Conservation (phyloP, 1,140 invertebrate species). For the Telenomus remus region DNA sequence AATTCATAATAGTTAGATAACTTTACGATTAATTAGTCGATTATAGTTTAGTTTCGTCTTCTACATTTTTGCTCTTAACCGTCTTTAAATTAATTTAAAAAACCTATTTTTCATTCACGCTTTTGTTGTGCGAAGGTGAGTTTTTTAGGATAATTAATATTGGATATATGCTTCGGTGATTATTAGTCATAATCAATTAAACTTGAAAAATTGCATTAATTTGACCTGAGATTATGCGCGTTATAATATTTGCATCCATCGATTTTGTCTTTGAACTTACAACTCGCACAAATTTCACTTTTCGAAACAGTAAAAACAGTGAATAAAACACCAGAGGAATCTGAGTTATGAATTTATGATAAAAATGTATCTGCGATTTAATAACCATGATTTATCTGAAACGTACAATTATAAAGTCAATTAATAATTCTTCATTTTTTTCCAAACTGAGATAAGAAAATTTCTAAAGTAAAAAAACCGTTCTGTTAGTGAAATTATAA, state of each 20-base stretch:
- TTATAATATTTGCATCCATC: constrained; percentile 42
- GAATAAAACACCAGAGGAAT: constrained; percentile 10
- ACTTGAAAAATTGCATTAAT: constrained; percentile 10
- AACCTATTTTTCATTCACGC: constrained; percentile 20
- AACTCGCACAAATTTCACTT: not conserved
- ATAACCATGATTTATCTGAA: too few relatives aligned
- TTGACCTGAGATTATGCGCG: constrained; percentile 14
- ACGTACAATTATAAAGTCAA: too few relatives aligned
- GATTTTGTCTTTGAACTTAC: constrained; percentile 14
- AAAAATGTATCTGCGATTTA: constrained; percentile 11
- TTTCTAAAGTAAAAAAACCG: too few relatives aligned
- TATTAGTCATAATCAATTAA: not conserved
- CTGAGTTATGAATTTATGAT: constrained; percentile 9
- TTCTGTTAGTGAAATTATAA: too few relatives aligned
- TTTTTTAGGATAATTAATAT: constrained; percentile 26
- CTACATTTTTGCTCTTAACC: not conserved
- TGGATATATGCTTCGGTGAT: constrained; percentile 13
- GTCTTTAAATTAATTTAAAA: constrained; percentile 18
- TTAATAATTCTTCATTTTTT: too few relatives aligned
- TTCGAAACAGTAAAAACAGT: too few relatives aligned
- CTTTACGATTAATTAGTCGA: too few relatives aligned
- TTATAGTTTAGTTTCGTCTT: too few relatives aligned
- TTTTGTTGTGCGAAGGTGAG: constrained; percentile 30
- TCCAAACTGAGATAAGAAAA: too few relatives aligned
- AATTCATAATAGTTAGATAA: too few relatives aligned